Base-by-base conservation (phyloP, 2,888 invertebrate species). In the Allolobophora icterica region DNA sequence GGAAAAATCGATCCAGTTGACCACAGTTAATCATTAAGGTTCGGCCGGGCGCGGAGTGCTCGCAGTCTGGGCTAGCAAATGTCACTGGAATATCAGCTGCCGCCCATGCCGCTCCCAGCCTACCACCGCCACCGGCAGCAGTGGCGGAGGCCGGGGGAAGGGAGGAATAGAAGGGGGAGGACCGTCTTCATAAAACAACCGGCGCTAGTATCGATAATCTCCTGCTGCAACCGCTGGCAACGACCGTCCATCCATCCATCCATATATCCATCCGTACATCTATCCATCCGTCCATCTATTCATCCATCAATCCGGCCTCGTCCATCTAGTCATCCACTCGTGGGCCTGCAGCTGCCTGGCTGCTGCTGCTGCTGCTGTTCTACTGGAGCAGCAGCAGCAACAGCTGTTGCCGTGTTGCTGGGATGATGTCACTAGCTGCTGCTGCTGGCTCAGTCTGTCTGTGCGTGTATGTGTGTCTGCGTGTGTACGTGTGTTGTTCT, bases 201-300 rank as follows among this genome's bases (percentile, higher is more conserved):
- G 71, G 71, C 87, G 87, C 87, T 87, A 87, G 87, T 87, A 87
- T 87, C 87, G 87, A 87, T 87, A 87, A 87, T 87, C 87, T 87
- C 35, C 87, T 4, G 84, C 84, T n/a, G 87, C 38, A 87, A 87
- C 87, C 87, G 87, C 87, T 38, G 87, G 87, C 34, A 35, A 35
- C 87, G 24, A 42, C 8, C 42, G 1, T 52, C 19, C 17, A 71
- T 71, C n/a, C 71, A 71, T 71, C 71, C 71, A 71, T 30, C 30
- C 71, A 71, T 71, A 5, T n/a, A 71, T 71, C 71, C 30, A n/a
- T 30, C n/a, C 71, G 11, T 30, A 30, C 13, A 71, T 71, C n/a
- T n/a, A n/a, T 71, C 24, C 58, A 58, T 58, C 71, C 4, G n/a
- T n/a, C 30, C 71, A 71, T 71, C 71, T 71, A 71, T 5, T 71